These are phyloP conservation scores for Episyrphus balteatus DNA, from an alignment of 1,140 invertebrate genomes.

Conservation along the genomic window DNA sequence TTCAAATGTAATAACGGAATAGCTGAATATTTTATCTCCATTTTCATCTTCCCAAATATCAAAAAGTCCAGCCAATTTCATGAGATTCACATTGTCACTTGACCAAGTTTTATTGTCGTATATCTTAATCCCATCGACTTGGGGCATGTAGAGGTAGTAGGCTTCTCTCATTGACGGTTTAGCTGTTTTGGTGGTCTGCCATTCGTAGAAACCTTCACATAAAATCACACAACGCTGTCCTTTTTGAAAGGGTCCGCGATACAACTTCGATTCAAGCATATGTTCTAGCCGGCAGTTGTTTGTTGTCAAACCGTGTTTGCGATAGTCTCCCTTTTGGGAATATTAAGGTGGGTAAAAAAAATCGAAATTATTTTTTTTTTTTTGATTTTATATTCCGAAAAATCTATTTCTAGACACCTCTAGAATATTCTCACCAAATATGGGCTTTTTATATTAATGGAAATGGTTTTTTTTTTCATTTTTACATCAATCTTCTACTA, in stretches of 20 bases:
- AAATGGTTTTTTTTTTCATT: too few species aligned
- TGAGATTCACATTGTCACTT: slow-evolving; percentile 47
- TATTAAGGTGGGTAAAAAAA: not conserved
- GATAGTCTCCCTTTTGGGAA: slow-evolving; percentile 47
- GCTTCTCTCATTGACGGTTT: slow-evolving; percentile 48
- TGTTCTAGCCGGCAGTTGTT: slow-evolving; percentile 72
- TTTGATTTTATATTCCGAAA: too few species aligned
- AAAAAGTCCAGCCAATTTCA: slow-evolving; percentile 70
- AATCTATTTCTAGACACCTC: too few species aligned
- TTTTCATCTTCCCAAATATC: slow-evolving; percentile 52
- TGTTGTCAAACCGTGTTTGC: slow-evolving; percentile 57
- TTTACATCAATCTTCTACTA: too few species aligned
- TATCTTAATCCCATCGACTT: slow-evolving; percentile 42
- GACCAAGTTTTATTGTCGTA: slow-evolving; percentile 46
- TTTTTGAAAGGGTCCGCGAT: slow-evolving; percentile 48
- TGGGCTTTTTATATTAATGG: too few species aligned
- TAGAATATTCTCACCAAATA: too few species aligned
- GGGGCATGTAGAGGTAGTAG: slow-evolving; percentile 61
- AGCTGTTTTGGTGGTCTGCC: slow-evolving; percentile 56
- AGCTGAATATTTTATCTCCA: slow-evolving; percentile 55
- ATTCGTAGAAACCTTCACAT: slow-evolving; percentile 79
- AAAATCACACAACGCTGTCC: slow-evolving; percentile 67
- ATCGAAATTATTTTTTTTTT: too few species aligned
- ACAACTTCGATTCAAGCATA: slow-evolving; percentile 56
- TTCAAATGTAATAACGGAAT: slow-evolving; percentile 66